A percentile compares a stretch with the other conserved stretches of the same genome.
phyloP scores from a whole-genome alignment of 2,113 vertebrate genomes.

The Psammodynastes pulverulentus region DNA sequence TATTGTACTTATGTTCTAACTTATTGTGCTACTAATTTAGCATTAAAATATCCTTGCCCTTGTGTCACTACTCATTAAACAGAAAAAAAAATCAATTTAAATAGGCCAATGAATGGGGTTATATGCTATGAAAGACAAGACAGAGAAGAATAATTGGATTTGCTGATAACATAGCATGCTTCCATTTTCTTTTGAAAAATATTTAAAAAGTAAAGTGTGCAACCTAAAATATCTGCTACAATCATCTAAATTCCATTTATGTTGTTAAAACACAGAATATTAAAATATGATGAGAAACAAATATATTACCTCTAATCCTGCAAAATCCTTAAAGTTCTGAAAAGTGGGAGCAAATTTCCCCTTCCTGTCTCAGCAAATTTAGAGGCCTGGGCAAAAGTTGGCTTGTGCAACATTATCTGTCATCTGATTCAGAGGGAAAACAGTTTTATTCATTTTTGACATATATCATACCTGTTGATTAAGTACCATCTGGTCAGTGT shows the following conservation, averaged over 20 bases:
- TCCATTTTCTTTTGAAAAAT: not conserved
- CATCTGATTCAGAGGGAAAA: not conserved
- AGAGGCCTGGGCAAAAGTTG: not conserved
- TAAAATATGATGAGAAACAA: not conserved
- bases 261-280: not conserved
- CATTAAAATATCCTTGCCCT: constrained; percentile 20
- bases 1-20: constrained; percentile 4
- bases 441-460: not conserved
- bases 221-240: not conserved
- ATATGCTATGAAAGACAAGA: constrained; percentile 17
- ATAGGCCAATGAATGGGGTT: not conserved
- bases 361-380: not conserved
- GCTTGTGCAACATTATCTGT: not conserved
- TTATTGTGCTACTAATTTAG: constrained; percentile 5
- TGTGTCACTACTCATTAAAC: constrained; percentile 19
- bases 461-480: not conserved
- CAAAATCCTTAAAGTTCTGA: not conserved
- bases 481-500: not conserved
- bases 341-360: not conserved
- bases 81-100: constrained; percentile 9
- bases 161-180: not conserved
- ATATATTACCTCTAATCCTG: not conserved
- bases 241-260: not conserved
- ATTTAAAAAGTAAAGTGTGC: not conserved
- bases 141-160: constrained; percentile 3